Evolutionary conservation across 2,888 invertebrate genomes (phyloP), one percentile per base, ranked within the genome.

Genomic region (Leistus spinibarbis): DNA sequence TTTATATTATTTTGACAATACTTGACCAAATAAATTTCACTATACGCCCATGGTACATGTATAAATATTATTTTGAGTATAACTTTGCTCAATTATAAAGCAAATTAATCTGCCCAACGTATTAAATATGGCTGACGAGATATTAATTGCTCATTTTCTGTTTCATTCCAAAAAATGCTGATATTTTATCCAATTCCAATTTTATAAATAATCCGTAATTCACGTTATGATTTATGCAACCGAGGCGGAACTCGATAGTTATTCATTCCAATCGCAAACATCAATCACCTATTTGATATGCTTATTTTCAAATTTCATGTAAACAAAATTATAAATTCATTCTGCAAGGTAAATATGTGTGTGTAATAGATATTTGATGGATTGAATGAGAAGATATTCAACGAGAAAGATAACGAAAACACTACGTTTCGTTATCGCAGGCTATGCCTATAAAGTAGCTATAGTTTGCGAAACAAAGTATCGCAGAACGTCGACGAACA

Each of bases 381-480:
- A 40, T 40, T 10, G 40, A 40, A 40, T 10, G 40, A 7, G 13
- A 1, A 40, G 40, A 40, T n/a, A n/a, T 40, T 13, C 10, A 40
- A 40, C 40, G 40, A 40, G 7, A 13, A 40, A 40, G 40, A 40
- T 40, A 40, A 53, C 40, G 66, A 66, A 66, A 66, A 66, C 66
- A 66, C 54, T 66, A 27, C 23, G 53, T 66, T 66, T 66, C 40
- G 53, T 66, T 66, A 66, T 66, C 66, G 19, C 66, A 66, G 53
- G 66, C 66, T 66, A 66, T 66, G 66, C 66, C 66, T 66, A 66
- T 66, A 66, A 66, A 66, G 66, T 66, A 66, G 66, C 27, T 66
- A 53, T 66, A 66, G 66, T 66, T 66, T 66, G 20, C 66, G 66
- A 66, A 66, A 66, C 66, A 66, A 66, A 66, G 66, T 66, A 66